phyloP scores from a whole-genome alignment of 2,888 invertebrate species.

The Phoenoteleia sp. region DNA sequence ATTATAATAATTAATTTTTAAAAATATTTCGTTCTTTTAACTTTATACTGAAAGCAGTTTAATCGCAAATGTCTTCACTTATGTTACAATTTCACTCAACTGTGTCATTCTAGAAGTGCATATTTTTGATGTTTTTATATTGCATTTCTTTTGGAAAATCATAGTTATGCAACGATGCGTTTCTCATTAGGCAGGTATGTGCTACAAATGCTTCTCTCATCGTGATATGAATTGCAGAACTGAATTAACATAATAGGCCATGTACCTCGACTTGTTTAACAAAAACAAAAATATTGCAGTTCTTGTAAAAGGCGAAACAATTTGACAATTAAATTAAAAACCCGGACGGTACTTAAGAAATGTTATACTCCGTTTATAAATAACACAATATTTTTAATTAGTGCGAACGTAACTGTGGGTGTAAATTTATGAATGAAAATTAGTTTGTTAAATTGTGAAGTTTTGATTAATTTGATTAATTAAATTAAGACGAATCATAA shows the following conservation, averaged over 20 bases:
- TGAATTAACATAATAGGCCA: constrained; percentile 61
- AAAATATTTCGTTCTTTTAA: too few relatives aligned
- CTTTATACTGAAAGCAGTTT: too few relatives aligned
- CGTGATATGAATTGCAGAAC: constrained; percentile 42
- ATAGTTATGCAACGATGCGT: constrained; percentile 63
- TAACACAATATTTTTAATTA: too few relatives aligned
- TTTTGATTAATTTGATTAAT: too few relatives aligned
- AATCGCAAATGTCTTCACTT: neutral
- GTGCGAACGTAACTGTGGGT: too few relatives aligned
- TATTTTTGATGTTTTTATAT: neutral
- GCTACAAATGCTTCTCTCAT: constrained; percentile 40
- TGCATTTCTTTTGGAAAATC: constrained; percentile 19
- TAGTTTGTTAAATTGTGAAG: too few relatives aligned
- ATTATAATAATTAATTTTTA: too few relatives aligned
- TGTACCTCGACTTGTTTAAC: constrained; percentile 23
- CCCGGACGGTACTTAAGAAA: constrained; percentile 13
- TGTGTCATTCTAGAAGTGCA: neutral
- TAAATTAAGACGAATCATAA: too few relatives aligned
- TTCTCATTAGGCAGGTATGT: constrained; percentile 54
- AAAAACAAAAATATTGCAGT: constrained; percentile 28
- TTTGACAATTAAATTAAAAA: constrained; percentile 19
- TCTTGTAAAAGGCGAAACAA: constrained; percentile 13
- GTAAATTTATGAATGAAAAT: too few relatives aligned
- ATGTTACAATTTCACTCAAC: neutral
- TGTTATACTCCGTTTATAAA: neutral